Base-by-base conservation (phyloP, 64 coral and sea anemone species). In the Pocillopora verrucosa region DNA sequence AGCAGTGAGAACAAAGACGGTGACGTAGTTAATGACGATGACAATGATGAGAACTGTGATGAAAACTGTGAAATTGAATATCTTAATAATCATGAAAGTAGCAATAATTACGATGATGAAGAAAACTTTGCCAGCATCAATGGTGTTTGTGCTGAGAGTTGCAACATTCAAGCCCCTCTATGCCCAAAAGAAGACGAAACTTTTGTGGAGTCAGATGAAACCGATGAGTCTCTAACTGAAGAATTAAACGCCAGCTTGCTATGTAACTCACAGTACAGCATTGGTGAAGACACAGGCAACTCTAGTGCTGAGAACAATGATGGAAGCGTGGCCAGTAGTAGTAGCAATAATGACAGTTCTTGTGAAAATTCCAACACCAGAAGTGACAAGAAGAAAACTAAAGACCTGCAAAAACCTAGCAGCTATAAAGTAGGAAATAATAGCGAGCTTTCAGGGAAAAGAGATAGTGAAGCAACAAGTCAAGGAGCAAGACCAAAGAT, bases 401-500 rank as follows among this genome's bases (percentile, higher is more conserved):
- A 2, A 67, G 64, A 9, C 22, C 19, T 70, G 67, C 22, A 70
- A 10, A 57, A 17, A 56, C 37, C 9, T 51, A 51, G 41, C 41
- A 51, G 41, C 7, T 51, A 51, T 51, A 7, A 51, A 51, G 7
- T 51, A 51, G 41, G 41, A 51, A 11, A 26, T 57, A 24, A 85
- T 41, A 20, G 10, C 4, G 30, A 72, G 16, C 11, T 56, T 45
- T 13, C 20, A 72, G 36, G 5, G 0, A 36, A 17, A 1, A 41
- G 79, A 61, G 24, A 12, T 9, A 56, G 36, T 15, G 19, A 72
- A 56, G 35, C 61, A 9, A 25, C 20, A 72, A 24, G 20, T 16
- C 80, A 65, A 41, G 80, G 80, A 65, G 80, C 80, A 25, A 72
- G 5, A 85, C 82, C 82, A 67, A 85, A 72, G 64, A 83, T 17